phyloP scores from a whole-genome alignment of 2,888 invertebrate genomes.

The Apodemia duryi region DNA sequence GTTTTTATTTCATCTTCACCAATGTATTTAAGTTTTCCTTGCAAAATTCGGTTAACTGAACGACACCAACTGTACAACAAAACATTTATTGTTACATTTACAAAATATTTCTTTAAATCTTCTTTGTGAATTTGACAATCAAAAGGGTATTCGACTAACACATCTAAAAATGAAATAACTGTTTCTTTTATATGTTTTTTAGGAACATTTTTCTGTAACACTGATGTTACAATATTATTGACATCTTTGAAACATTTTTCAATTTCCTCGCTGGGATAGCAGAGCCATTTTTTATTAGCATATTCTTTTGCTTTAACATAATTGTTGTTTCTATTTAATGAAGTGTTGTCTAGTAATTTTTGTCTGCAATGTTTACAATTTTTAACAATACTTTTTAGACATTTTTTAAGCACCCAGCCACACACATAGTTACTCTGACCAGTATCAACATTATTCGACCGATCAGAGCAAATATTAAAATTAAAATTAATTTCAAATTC shows the following conservation, averaged over 20 bases:
- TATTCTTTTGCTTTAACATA: neutral
- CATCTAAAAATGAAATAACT: neutral
- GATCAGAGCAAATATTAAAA: constrained; percentile 8
- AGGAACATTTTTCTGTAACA: neutral
- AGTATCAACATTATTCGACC: constrained; percentile 13
- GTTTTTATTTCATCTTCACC: neutral
- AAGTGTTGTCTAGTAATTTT: constrained; percentile 17
- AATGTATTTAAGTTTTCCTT: neutral
- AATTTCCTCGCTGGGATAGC: neutral
- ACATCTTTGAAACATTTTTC: neutral
- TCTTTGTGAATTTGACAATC: neutral
- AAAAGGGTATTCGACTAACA: neutral
- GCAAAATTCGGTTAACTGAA: constrained; percentile 2
- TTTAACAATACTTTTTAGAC: constrained; percentile 27
- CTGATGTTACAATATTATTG: neutral
- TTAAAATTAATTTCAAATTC: constrained; percentile 14
- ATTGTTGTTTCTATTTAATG: neutral
- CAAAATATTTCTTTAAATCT: neutral
- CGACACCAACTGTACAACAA: constrained; percentile 4
- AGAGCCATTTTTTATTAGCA: neutral
- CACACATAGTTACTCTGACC: constrained; percentile 33
- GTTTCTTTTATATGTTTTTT: neutral
- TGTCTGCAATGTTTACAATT: constrained; percentile 23
- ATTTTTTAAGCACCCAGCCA: constrained; percentile 32
- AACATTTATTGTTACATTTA: neutral